phyloP scores from a whole-genome alignment of 2,113 vertebrate genomes.

The Thamnophis sirtalis region DNA sequence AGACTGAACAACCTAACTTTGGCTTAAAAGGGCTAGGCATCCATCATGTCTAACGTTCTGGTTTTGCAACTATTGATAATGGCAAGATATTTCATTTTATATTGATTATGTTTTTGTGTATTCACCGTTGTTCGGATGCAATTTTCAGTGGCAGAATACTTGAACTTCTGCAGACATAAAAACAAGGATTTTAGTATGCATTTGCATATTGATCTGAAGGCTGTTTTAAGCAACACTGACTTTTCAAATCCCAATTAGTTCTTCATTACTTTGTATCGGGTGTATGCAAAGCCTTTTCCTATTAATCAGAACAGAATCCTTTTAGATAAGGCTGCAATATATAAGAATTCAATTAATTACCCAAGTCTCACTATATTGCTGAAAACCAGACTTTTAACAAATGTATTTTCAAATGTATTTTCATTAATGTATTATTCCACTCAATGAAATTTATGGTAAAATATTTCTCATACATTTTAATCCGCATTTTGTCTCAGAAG shows the following conservation, averaged over 20 bases:
- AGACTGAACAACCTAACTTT: not conserved
- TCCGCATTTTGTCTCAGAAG: slow-evolving; percentile 54
- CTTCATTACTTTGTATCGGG: not conserved
- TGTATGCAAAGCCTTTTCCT: not conserved
- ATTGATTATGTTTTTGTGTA: not conserved
- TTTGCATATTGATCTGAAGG: not conserved
- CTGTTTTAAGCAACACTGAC: not conserved
- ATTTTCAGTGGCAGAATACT: not conserved
- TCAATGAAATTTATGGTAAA: slow-evolving; percentile 34
- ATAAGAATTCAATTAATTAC: not conserved
- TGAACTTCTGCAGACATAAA: not conserved
- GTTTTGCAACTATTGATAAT: not conserved
- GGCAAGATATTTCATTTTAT: not conserved
- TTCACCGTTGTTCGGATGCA: not conserved
- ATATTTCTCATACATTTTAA: slow-evolving; percentile 40
- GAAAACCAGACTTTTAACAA: not conserved
- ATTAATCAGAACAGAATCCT: not conserved
- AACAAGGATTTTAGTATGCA: not conserved
- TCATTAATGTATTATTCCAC: not conserved
- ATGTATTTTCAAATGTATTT: not conserved
- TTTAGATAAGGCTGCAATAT: not conserved
- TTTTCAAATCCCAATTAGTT: not conserved
- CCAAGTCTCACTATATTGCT: slow-evolving; percentile 13
- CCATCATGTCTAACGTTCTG: not conserved
- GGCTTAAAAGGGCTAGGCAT: not conserved